Base-by-base conservation (phyloP, 2,113 vertebrate species). In the Heterotis niloticus region DNA sequence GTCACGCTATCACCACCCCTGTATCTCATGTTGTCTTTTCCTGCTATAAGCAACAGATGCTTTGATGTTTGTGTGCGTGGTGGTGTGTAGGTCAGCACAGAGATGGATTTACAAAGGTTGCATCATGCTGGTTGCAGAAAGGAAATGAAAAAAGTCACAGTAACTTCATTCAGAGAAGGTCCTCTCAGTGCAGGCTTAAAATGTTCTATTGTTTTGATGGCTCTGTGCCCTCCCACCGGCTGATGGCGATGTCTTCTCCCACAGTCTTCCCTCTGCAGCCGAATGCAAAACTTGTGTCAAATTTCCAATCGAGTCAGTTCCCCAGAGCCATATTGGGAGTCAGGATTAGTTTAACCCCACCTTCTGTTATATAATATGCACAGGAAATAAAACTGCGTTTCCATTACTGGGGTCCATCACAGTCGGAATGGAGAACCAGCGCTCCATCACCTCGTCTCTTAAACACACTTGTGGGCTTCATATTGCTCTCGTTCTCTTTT, bases 31-130 rank as follows among this genome's bases (percentile, higher is more conserved):
- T 74, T 77, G 16, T n/a, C 29, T 79, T 70, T 59, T 64, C 78
- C 69, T 83, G 65, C 78, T 80, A 77, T 69, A 23, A 78, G 78
- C 75, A 78, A 16, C 75, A 65, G 9, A 20, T 24, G 34, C 64
- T 68, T 67, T 78, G 65, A 78, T 78, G 65, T 68, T 26, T 68
- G 51, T 13, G 20, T 52, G 13, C 7, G 65, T 20, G 64, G 23
- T 56, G 26, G 7, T 56, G 24, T n/a, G 24, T 16, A 56, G 76
- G n/a, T 78, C 64, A 59, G 76, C 20, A 20, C 23, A 54, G 44
- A 67, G 76, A 68, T 28, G 18, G 54, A 1, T 64, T 76, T 64
- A 64, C 28, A 64, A 29, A 76, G 74, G 17, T 76, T 64, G 20
- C 24, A 29, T 23, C 51, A 29, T 34, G 52, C 44, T 66, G 62